These are phyloP conservation scores for Perca schrenkii DNA, from an alignment of 2,113 vertebrate genomes.

Conservation along the genomic window DNA sequence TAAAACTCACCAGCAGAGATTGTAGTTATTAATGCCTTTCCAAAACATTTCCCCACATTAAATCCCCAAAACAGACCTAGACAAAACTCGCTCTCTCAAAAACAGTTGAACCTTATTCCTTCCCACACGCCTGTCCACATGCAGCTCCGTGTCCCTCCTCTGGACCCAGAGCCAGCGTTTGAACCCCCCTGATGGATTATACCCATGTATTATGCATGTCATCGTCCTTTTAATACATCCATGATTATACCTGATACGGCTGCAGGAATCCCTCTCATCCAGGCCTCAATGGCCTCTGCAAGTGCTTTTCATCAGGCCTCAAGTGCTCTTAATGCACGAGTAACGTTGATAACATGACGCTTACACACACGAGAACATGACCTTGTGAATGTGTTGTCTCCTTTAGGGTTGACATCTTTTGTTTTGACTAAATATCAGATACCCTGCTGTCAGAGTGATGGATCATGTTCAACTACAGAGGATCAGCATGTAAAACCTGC, in stretches of 20 bases:
- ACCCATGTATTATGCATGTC: not conserved
- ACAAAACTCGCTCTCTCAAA: too few species aligned
- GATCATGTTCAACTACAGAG: not conserved
- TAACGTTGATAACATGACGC: conserved; percentile 27
- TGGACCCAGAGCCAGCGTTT: conserved; percentile 2
- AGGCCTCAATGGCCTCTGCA: conserved; percentile 34
- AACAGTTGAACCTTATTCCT: not conserved
- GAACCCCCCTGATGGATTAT: conserved; percentile 6
- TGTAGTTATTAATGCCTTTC: not conserved
- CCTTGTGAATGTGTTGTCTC: not conserved
- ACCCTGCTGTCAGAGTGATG: conserved; percentile 13
- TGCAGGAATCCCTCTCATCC: conserved; percentile 27
- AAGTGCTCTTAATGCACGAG: conserved; percentile 39
- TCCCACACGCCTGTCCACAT: not conserved
- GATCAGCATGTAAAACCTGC: not conserved
- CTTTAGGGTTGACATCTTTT: not conserved
- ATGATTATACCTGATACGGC: conserved; percentile 8
- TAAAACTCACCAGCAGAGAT: not conserved
- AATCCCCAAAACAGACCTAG: not conserved
- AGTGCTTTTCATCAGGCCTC: conserved; percentile 50
- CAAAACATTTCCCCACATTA: not conserved
- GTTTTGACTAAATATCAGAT: conserved; percentile 12
- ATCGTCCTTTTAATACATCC: too few species aligned
- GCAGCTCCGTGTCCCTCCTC: not conserved
- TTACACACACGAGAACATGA: not conserved